Evolutionary conservation across 1,140 invertebrate species (phyloP).

Genomic region (Drosophila simulans): DNA sequence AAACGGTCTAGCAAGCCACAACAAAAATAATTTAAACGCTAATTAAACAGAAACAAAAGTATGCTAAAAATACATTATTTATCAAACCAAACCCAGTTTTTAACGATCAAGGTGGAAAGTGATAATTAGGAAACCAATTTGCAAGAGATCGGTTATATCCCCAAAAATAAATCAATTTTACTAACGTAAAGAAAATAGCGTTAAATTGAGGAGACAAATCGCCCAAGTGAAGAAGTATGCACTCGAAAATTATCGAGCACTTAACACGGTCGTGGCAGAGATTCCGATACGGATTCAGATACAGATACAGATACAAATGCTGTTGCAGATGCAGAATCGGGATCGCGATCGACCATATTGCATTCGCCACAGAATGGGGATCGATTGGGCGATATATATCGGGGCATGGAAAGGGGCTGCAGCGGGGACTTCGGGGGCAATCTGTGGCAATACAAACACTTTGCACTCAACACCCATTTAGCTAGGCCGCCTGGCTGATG

Average conservation of each 20-base stretch:
- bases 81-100: background rate
- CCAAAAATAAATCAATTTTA: background rate
- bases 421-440: constrained; percentile 1
- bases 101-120: background rate
- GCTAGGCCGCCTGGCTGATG: constrained; percentile 51
- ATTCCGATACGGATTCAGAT: constrained; percentile 45
- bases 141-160: background rate
- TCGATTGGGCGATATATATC: constrained; percentile 4
- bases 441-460: constrained; percentile 72
- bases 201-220: constrained; percentile 21
- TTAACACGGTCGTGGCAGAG: constrained; percentile 68
- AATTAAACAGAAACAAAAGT: constrained; percentile 23
- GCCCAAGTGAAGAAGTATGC: constrained; percentile 27
- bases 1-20: background rate
- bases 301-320: background rate
- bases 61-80: constrained; percentile 21
- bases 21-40: constrained; percentile 32
- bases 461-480: constrained; percentile 82
- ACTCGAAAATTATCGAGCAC: constrained; percentile 73
- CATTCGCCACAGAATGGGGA: constrained; percentile 28
- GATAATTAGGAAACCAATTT: background rate
- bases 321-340: constrained; percentile 32
- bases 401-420: background rate
- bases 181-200: background rate
- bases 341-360: constrained; percentile 53